A percentile compares a stretch with the other conserved stretches of the same genome.
phyloP scores from a whole-genome alignment of 2,888 invertebrate species.

The Dynastes tityus region DNA sequence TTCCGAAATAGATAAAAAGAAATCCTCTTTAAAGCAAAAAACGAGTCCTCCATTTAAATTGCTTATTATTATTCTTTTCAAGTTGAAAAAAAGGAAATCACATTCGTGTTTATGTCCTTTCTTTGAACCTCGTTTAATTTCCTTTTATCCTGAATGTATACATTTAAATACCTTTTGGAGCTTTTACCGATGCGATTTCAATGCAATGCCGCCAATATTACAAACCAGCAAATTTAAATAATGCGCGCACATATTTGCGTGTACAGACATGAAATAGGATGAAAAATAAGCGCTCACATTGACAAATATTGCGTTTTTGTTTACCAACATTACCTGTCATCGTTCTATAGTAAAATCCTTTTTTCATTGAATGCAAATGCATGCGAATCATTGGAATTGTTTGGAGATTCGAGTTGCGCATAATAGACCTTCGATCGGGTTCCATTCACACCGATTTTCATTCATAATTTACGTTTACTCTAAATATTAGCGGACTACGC shows the following conservation, averaged over 20 bases:
- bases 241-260: background rate
- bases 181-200: background rate
- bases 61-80: background rate
- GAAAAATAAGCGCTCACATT: no score
- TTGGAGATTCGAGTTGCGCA: constrained; percentile 10
- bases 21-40: background rate
- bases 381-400: background rate
- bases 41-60: background rate
- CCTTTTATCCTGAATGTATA: background rate
- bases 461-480: constrained; percentile 34
- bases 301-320: no score
- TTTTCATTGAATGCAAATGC: no score
- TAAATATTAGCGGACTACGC: background rate
- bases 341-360: no score
- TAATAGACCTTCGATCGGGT: constrained; percentile 7
- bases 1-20: background rate
- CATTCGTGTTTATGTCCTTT: constrained; percentile 9
- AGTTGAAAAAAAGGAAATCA: background rate
- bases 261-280: no score
- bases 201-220: background rate
- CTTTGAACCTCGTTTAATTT: background rate
- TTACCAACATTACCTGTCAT: no score
- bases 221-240: background rate
- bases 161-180: background rate
- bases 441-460: constrained; percentile 30